phyloP scores from a whole-genome alignment of 1,140 invertebrate species.

The Lasaia peninsularis region DNA sequence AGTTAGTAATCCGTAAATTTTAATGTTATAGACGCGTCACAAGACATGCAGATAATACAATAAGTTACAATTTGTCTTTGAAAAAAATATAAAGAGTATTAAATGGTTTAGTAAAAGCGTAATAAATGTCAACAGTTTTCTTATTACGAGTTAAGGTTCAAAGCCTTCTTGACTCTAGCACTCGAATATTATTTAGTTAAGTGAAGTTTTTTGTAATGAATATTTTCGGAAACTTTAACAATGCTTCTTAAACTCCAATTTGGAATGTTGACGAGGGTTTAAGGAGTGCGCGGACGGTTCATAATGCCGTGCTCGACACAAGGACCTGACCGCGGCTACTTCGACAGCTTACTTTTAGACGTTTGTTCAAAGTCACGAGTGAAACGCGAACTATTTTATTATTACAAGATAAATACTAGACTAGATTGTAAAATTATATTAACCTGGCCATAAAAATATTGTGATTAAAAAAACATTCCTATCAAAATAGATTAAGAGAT shows the following conservation, averaged over 20 bases:
- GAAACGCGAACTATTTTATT: neutral
- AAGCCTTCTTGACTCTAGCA: neutral
- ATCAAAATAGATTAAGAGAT: no score
- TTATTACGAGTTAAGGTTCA: neutral
- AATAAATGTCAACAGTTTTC: neutral
- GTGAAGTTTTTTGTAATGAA: neutral
- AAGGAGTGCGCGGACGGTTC: conserved; percentile 51
- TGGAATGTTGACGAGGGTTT: conserved; percentile 47
- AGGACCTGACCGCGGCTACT: conserved; percentile 68
- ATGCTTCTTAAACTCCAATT: conserved; percentile 61
- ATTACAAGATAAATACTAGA: no score
- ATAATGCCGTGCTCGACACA: conserved; percentile 66
- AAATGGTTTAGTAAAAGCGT: no score
- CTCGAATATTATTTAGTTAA: neutral
- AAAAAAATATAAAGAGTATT: no score
- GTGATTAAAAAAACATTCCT: no score
- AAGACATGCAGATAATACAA: no score
- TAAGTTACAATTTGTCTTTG: no score
- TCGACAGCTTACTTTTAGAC: conserved; percentile 53
- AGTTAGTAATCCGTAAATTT: no score
- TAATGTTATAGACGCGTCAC: no score
- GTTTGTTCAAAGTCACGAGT: conserved; percentile 36
- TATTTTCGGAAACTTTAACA: conserved; percentile 15
- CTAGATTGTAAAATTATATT: no score
- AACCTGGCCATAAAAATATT: no score